These are phyloP conservation scores for Anoura caudifer DNA, from an alignment of 2,113 vertebrate genomes.

Conservation along the genomic window DNA sequence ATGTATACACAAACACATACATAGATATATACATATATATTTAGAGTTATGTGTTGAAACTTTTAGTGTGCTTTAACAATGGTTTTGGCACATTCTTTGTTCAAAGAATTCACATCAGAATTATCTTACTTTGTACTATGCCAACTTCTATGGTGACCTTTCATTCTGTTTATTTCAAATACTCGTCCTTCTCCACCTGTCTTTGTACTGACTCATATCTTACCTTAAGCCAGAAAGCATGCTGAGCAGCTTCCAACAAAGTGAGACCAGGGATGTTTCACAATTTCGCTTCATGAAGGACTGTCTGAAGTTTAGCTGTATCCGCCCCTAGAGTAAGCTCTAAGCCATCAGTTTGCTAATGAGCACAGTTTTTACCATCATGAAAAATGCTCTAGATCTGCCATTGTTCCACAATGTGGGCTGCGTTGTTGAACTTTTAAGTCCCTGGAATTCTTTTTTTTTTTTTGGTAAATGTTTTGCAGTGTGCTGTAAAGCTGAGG, in stretches of 20 bases:
- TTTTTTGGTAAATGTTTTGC: not conserved
- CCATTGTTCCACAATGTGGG: not conserved
- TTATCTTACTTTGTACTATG: not conserved
- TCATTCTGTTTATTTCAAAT: slow-evolving; percentile 61
- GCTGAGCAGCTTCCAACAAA: slow-evolving; percentile 31
- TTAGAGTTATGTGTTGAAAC: not conserved
- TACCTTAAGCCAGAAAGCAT: slow-evolving; percentile 41
- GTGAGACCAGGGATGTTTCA: not conserved
- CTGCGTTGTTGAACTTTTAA: slow-evolving; percentile 10
- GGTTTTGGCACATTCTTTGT: not conserved
- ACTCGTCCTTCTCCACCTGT: not conserved
- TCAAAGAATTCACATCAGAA: not conserved
- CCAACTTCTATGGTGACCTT: not conserved
- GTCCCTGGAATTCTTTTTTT: not conserved
- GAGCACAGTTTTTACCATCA: slow-evolving; percentile 42
- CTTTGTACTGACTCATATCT: slow-evolving; percentile 44
- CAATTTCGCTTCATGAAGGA: not conserved
- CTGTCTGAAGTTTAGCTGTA: not conserved
- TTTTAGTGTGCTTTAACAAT: not conserved
- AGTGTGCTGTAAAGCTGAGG: not conserved
- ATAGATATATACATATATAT: not conserved
- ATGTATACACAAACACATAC: not conserved
- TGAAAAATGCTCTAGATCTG: not conserved
- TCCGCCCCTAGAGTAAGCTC: slow-evolving; percentile 21
- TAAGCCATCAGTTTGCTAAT: slow-evolving; percentile 49